A percentile compares a stretch with the other conserved stretches of the same genome.
Conservation (phyloP, 2,888 invertebrate species). For the Lumbricus terrestris region DNA sequence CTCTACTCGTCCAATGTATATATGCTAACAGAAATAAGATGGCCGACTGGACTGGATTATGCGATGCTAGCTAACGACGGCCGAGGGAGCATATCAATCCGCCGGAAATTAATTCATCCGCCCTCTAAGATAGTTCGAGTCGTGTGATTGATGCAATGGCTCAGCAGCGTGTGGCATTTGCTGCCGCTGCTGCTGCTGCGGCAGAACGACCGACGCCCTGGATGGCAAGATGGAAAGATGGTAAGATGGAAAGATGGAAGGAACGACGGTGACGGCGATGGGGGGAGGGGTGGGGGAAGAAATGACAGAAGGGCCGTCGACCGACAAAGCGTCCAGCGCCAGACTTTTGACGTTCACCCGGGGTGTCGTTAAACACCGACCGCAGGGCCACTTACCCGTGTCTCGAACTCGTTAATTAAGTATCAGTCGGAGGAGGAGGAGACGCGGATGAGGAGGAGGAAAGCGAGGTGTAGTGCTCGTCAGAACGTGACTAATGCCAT, state of each 20-base stretch:
- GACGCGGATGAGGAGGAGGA: not conserved
- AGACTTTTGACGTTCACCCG: constrained; percentile 14
- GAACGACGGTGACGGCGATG: not conserved
- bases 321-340: not conserved
- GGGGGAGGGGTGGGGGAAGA: not conserved
- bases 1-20: not conserved
- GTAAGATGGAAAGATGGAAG: no score
- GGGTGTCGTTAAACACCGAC: not conserved
- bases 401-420: constrained; percentile 15
- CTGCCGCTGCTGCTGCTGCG: not conserved
- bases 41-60: constrained; percentile 9
- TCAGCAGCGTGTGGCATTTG: not conserved
- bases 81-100: constrained; percentile 16
- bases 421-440: not conserved
- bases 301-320: not conserved
- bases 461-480: not conserved
- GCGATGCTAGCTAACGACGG: constrained; percentile 11
- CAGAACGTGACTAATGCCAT: constrained; percentile 17
- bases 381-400: constrained; percentile 13
- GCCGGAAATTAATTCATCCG: constrained; percentile 17
- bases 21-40: constrained; percentile 3
- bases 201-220: not conserved
- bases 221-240: not conserved
- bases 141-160: constrained; percentile 8
- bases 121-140: not conserved